phyloP scores from a whole-genome alignment of 2,888 invertebrate genomes.

The Tetragnatha montana region DNA sequence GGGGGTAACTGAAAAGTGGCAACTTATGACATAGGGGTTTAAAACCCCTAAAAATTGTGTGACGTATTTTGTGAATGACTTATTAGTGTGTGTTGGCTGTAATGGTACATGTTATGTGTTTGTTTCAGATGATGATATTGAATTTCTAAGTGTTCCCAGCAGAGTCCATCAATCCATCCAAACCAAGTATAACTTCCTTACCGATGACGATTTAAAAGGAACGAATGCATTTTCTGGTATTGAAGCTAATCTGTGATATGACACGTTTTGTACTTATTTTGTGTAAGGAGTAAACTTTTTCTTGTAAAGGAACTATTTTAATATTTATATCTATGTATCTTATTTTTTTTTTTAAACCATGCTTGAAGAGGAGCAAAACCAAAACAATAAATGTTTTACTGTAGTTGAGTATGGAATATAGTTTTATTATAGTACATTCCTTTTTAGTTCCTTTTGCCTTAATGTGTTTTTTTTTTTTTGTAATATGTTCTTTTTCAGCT shows the following conservation, averaged over 20 bases:
- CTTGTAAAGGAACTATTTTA: neutral
- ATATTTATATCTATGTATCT: neutral
- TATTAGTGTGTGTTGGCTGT: neutral
- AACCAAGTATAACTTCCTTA: slow-evolving; percentile 54
- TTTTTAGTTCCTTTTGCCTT: too few relatives aligned
- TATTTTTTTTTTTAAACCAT: neutral
- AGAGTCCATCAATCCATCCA: slow-evolving; percentile 6
- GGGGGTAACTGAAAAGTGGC: too few relatives aligned
- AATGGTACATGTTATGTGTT: neutral
- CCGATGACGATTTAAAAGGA: slow-evolving; percentile 27
- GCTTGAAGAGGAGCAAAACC: too few relatives aligned
- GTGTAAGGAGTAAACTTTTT: neutral
- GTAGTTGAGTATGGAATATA: too few relatives aligned
- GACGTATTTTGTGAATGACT: too few relatives aligned
- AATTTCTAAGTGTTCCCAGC: slow-evolving; percentile 31
- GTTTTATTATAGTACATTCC: too few relatives aligned
- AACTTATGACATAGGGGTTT: too few relatives aligned
- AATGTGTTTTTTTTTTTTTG: too few relatives aligned
- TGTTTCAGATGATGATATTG: slow-evolving; percentile 58
- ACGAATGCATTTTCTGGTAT: slow-evolving; percentile 5
- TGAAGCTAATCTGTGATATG: neutral
- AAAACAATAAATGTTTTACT: too few relatives aligned
- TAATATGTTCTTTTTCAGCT: too few relatives aligned
- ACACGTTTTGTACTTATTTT: neutral
- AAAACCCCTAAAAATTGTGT: too few relatives aligned